A percentile compares a stretch with the other conserved stretches of the same genome.
These are phyloP conservation scores for Ganaspis sp. DNA, from an alignment of 1,140 invertebrate species.

Conservation along the genomic window DNA sequence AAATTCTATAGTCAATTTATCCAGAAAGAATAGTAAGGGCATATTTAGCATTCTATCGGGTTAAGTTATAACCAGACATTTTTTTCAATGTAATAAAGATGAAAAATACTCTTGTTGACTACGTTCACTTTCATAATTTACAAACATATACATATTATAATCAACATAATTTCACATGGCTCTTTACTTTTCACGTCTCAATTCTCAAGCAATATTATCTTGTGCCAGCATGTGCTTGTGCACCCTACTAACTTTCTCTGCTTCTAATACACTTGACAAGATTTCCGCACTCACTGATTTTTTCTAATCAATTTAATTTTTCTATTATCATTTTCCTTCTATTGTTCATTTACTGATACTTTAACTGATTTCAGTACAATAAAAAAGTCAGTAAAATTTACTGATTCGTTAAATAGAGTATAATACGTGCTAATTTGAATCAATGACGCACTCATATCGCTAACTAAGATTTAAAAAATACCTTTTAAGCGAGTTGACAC, in stretches of 20 bases:
- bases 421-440: too few relatives aligned
- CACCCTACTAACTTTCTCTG: background rate
- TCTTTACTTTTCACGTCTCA: background rate
- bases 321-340: background rate
- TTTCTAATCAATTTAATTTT: background rate
- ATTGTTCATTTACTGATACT: background rate
- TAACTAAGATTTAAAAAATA: too few relatives aligned
- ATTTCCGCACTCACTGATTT: background rate
- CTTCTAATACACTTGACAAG: background rate
- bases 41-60: too few relatives aligned
- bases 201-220: background rate
- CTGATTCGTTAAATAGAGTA: too few relatives aligned
- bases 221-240: background rate
- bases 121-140: background rate
- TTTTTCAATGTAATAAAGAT: too few relatives aligned
- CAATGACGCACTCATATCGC: too few relatives aligned
- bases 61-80: too few relatives aligned
- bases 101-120: background rate
- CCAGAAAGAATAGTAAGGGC: too few relatives aligned
- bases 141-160: background rate
- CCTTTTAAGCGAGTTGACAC: too few relatives aligned
- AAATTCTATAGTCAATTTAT: too few relatives aligned
- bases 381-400: too few relatives aligned
- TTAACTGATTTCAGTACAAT: too few relatives aligned
- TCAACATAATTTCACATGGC: background rate